Percentiles rank a stretch among this genome's conserved stretches.
Evolutionary conservation across 2,797 vertebrate species (phyloP).

Genomic region (Typhlichthys eigenmanni): DNA sequence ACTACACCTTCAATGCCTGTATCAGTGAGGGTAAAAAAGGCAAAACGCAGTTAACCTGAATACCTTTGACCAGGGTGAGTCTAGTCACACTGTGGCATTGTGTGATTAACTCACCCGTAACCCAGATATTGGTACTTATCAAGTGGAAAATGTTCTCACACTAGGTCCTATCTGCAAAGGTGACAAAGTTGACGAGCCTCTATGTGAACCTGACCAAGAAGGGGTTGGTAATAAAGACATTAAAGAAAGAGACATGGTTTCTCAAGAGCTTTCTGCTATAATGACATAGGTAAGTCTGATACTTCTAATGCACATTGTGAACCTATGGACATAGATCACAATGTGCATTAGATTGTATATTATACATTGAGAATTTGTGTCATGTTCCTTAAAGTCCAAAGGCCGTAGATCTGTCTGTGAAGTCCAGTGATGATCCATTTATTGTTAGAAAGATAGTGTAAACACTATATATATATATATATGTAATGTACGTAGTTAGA

Average conservation of each 20-base stretch:
- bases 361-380: constrained; percentile 20
- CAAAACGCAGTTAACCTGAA: constrained; percentile 1
- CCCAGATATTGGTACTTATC: no score
- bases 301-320: constrained; percentile 4
- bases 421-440: constrained; percentile 48
- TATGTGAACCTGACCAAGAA: constrained; percentile 8
- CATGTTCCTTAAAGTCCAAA: constrained; percentile 29
- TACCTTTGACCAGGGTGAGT: not conserved
- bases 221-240: constrained; percentile 6
- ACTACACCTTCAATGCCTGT: constrained; percentile 17
- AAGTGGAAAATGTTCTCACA: not conserved
- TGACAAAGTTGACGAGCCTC: constrained; percentile 6
- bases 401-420: constrained; percentile 28
- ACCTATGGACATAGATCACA: constrained; percentile 17
- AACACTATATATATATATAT: constrained; percentile 4
- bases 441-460: constrained; percentile 11
- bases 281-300: constrained; percentile 3
- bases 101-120: no score
- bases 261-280: not conserved
- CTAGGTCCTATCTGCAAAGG: constrained; percentile 8
- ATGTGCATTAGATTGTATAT: no score
- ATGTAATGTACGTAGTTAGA: not conserved
- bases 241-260: constrained; percentile 9
- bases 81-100: no score
- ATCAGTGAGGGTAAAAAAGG: not conserved